Conservation (phyloP, 2,113 vertebrate genomes). For the Danionella cerebrum region DNA sequence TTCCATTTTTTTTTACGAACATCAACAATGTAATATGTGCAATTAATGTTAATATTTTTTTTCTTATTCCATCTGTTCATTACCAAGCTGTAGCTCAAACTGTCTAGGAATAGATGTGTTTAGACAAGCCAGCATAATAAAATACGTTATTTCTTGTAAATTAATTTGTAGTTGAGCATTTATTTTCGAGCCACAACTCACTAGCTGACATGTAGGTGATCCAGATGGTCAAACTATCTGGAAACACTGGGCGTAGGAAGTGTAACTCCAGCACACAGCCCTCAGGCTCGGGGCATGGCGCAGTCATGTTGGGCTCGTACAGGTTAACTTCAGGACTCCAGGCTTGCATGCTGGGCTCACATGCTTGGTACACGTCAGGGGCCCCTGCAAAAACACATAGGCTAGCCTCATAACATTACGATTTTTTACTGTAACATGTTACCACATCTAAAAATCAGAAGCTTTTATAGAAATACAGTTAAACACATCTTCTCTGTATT, state of each 20-base stretch:
- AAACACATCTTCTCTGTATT: too few species aligned
- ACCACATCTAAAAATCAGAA: not conserved
- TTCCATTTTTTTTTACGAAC: too few species aligned
- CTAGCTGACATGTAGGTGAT: slow-evolving; percentile 81
- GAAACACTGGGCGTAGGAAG: slow-evolving; percentile 75
- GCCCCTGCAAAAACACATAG: slow-evolving; percentile 63
- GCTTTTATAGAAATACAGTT: not conserved
- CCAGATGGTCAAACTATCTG: slow-evolving; percentile 81
- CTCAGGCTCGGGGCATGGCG: slow-evolving; percentile 76
- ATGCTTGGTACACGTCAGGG: slow-evolving; percentile 89
- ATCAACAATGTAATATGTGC: too few species aligned
- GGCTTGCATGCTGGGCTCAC: slow-evolving; percentile 87
- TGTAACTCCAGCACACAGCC: slow-evolving; percentile 83
- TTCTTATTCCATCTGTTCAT: too few species aligned
- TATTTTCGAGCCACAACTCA: slow-evolving; percentile 21
- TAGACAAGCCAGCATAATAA: too few species aligned
- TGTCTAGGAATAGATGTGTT: too few species aligned
- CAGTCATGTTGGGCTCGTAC: slow-evolving; percentile 85
- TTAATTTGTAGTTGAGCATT: too few species aligned
- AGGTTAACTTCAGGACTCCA: slow-evolving; percentile 95
- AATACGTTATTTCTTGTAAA: too few species aligned
- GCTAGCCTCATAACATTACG: slow-evolving; percentile 42
- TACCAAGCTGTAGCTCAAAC: too few species aligned
- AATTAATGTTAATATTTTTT: too few species aligned
- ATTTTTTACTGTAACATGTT: not conserved